Conservation (phyloP, 2,113 vertebrate genomes). For the Embiotoca jacksoni region DNA sequence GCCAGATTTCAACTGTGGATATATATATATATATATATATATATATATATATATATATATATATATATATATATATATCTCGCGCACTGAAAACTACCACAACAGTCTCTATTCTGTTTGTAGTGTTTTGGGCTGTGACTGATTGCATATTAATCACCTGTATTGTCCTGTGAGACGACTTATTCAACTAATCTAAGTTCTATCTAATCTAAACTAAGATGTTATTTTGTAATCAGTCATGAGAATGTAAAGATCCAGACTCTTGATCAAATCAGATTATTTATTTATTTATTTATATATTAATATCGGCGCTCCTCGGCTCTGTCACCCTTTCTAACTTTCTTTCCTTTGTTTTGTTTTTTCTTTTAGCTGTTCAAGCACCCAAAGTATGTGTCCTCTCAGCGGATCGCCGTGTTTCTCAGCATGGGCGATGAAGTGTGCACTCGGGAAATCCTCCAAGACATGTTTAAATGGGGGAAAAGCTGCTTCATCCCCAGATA, state of each 20-base stretch:
- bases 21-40: too few species aligned
- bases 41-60: too few species aligned
- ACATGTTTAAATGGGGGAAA: slow-evolving; percentile 89
- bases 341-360: not conserved
- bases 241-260: not conserved
- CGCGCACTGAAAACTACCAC: too few species aligned
- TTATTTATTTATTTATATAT: not conserved
- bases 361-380: slow-evolving; percentile 87
- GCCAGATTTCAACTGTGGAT: too few species aligned
- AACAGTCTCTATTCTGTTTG: too few species aligned
- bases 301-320: not conserved
- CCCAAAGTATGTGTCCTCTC: slow-evolving; percentile 86
- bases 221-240: too few species aligned
- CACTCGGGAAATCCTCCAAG: slow-evolving; percentile 89
- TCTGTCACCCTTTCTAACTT: not conserved
- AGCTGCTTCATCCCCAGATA: slow-evolving; percentile 94
- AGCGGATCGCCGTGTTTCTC: slow-evolving; percentile 91
- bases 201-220: too few species aligned
- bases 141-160: too few species aligned
- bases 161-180: too few species aligned
- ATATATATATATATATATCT: too few species aligned
- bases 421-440: slow-evolving; percentile 93
- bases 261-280: not conserved
- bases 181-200: too few species aligned
- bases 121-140: too few species aligned